Base-by-base conservation (phyloP, 92 coral and sea anemone species). In the Actinostola sp. region DNA sequence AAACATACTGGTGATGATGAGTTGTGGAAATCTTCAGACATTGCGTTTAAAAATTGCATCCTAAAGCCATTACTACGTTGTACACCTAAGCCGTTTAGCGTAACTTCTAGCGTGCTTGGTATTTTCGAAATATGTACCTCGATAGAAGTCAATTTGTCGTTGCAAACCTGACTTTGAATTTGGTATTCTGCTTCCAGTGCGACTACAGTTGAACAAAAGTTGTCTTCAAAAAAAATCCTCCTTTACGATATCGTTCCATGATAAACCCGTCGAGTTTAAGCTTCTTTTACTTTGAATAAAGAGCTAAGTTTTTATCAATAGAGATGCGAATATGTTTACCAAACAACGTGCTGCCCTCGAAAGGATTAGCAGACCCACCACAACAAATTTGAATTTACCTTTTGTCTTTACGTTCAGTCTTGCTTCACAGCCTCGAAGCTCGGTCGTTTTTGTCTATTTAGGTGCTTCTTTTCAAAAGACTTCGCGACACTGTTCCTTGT, bases 241-340 rank as follows among this genome's bases (percentile, higher is more conserved):
- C 74, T 8, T 32, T 20, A 53, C 60, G 7, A 53, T 53, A 53
- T 53, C 60, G 20, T 25, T 53, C 25, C 32, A 53, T 28, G 25
- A 20, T 53, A 53, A 39, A 20, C 60, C 5, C 60, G 20, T 53
- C 25, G 25, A 24, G 60, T 53, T 20, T 45, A 24, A 68, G 43
- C 32, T 34, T 6, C 59, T 52, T 68, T 52, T 35, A 30, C 38
- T 35, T 67, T 41, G 72, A 67, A 41, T 67, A 30, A 67, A 49
- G 30, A 44, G 50, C 74, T 68, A 19, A 44, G 29, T n/a, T 68
- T 64, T 68, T 68, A 73, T 73, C 68, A 61, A 73, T 59, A 73
- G 81, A 75, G 72, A 39, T 75, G 81, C 64, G 81, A 75, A 75
- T 75, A 64, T 75, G 81, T 75, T 75, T 75, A 75, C 81, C 81